Evolutionary conservation across 1,140 invertebrate genomes (phyloP).

Genomic region (Arctopsyche grandis): DNA sequence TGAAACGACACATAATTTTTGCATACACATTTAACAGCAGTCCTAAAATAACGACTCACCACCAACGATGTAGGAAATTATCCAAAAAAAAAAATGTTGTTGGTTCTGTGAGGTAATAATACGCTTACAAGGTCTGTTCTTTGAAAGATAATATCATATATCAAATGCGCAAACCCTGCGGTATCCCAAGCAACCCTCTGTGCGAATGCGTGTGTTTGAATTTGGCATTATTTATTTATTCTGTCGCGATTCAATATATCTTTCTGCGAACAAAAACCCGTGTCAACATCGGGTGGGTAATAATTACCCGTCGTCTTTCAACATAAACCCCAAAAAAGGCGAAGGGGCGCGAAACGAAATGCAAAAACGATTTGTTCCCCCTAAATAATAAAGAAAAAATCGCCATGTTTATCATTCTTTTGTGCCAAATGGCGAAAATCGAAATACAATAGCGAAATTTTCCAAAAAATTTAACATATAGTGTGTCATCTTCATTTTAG

Average conservation of each 20-base stretch:
- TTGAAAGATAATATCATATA: neutral
- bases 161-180: neutral
- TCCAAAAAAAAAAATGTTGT: too few relatives aligned
- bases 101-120: too few relatives aligned
- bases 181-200: neutral
- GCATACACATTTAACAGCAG: too few relatives aligned
- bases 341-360: neutral
- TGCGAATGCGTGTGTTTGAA: too few relatives aligned
- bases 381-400: too few relatives aligned
- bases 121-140: neutral
- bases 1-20: too few relatives aligned
- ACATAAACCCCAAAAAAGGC: neutral
- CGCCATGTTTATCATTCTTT: too few relatives aligned
- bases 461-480: too few relatives aligned
- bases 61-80: too few relatives aligned
- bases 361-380: constrained; percentile 1
- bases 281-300: constrained; percentile 27
- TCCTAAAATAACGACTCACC: too few relatives aligned
- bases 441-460: neutral
- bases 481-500: too few relatives aligned
- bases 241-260: constrained; percentile 8
- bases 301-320: constrained; percentile 34
- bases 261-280: neutral
- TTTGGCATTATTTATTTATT: constrained; percentile 38
- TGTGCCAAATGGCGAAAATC: too few relatives aligned